Evolutionary conservation across 2,113 vertebrate species (phyloP), one percentile per base, ranked within the genome.

Genomic region (Notarius quadriscutis): DNA sequence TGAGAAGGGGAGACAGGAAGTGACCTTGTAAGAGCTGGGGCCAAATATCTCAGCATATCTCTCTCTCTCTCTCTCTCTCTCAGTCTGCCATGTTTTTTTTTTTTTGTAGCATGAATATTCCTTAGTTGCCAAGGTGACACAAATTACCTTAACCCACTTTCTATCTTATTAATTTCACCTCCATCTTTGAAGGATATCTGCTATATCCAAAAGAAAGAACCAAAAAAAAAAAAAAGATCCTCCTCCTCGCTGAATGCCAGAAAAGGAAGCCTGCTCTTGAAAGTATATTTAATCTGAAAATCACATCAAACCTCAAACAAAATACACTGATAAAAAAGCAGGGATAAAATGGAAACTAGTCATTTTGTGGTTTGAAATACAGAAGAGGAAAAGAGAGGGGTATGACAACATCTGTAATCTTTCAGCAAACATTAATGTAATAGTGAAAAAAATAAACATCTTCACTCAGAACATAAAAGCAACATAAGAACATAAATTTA

Each of bases 21-120:
- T 78, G 58, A 78, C 57, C 72, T 78, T 65, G 50, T 72, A 72
- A 72, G 67, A 75, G 53, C 15, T 53, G 6, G 55, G 25, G 84
- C 22, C 74, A 58, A 85, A 62, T 67, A 69, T 83, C 81, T 83
- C 81, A 10, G 62, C 22, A 51, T 83, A n/a, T n/a, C 41, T 65
- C 17, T 81, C 53, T 58, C 79, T 63, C 60, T 15, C 48, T 41
- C 7, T 41, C 69, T 8, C 18, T 41, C 69, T 20, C 14, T 50
- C 27, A 80, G 7, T 22, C 55, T 12, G 27, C 27, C 78, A 22
- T 81, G 30, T 41, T 72, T 72, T 63, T 71, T 65, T 53, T 53
- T 50, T 74, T 55, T 8, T 79, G 14, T 57, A 7, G 18, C 3
- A 81, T 60, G 17, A 41, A 22, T 62, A 81, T 41, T 20, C 75